Evolutionary conservation across 2,888 invertebrate species (phyloP).

Genomic region (Drosophila setosimentum): DNA sequence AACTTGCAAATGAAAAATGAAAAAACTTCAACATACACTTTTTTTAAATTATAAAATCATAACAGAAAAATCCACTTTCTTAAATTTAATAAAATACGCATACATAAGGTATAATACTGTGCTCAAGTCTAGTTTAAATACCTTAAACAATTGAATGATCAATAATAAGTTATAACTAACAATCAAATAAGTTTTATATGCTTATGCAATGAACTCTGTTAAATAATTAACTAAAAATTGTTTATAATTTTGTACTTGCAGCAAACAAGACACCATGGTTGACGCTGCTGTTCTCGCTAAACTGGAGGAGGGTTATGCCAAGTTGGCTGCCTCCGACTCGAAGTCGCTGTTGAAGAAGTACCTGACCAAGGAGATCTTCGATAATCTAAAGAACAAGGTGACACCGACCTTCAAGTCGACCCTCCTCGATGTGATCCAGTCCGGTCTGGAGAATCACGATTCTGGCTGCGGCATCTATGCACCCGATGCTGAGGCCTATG

Average conservation of each 20-base stretch:
- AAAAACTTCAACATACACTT: neutral
- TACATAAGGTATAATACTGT: neutral
- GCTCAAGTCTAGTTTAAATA: neutral
- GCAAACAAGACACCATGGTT: conserved; percentile 93
- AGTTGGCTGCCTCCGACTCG: conserved; percentile 94
- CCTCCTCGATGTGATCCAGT: conserved; percentile 97
- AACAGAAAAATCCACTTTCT: neutral
- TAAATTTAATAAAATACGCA: neutral
- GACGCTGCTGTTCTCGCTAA: conserved; percentile 96
- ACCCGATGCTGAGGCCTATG: conserved; percentile 98
- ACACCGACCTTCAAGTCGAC: conserved; percentile 95
- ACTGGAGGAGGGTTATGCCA: conserved; percentile 95
- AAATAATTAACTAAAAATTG: conserved; percentile 19
- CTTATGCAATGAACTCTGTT: neutral
- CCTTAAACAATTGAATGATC: neutral
- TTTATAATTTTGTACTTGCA: conserved; percentile 83
- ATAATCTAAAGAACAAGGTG: conserved; percentile 96
- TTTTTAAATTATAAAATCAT: neutral
- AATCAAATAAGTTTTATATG: no score
- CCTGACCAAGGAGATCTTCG: conserved; percentile 95
- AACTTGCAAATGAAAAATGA: neutral
- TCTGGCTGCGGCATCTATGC: conserved; percentile 99
- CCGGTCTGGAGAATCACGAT: conserved; percentile 98
- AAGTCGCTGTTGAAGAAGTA: conserved; percentile 98
- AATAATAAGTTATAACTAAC: no score